Evolutionary conservation across 2,888 invertebrate genomes (phyloP), one percentile per base, ranked within the genome.

Genomic region (Andricus curvator): DNA sequence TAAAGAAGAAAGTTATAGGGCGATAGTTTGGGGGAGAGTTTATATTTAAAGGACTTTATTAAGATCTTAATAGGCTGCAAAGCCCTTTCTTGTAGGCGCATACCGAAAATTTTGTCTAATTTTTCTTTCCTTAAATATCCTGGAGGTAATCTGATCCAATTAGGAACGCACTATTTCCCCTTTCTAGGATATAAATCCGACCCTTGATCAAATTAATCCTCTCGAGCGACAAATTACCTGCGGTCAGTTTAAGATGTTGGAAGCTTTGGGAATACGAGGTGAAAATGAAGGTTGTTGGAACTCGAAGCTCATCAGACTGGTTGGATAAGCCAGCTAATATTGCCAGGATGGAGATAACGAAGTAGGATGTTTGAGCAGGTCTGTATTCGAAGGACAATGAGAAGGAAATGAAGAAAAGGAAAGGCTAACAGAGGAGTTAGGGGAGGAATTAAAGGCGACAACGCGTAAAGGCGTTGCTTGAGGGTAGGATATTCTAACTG

Each of bases 381-480:
- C 51, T 70, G 29, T 51, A 51, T 70, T 51, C 51, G 51, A 29
- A 51, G 48, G 29, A 70, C 70, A 70, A 48, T 70, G 51, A 51
- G 48, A 51, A 70, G 70, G 41, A 78, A 77, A 78, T 44, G 60
- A 74, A 60, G 68, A 44, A 70, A 78, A 64, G n/a, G 37, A 65
- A 70, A 60, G n/a, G 64, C 44, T 41, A 78, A 51, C 65, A 81
- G 78, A 70, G 64, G 60, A 51, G 66, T 62, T 51, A 41, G 64
- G 56, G 51, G 33, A 79, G 65, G 44, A 81, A 68, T 13, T 20
- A 4, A 44, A 25, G 17, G 6, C 17, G 70, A 70, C 44, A 70
- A 70, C 17, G 67, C 25, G 76, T 74, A 29, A 79, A 67, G 64
- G 62, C 29, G 25, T 48, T 20, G 25, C 70, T 70, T 33, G 56